Evolutionary conservation across 2,888 invertebrate species (phyloP), one percentile per base, ranked within the genome.

Genomic region (Panzeria rudis): DNA sequence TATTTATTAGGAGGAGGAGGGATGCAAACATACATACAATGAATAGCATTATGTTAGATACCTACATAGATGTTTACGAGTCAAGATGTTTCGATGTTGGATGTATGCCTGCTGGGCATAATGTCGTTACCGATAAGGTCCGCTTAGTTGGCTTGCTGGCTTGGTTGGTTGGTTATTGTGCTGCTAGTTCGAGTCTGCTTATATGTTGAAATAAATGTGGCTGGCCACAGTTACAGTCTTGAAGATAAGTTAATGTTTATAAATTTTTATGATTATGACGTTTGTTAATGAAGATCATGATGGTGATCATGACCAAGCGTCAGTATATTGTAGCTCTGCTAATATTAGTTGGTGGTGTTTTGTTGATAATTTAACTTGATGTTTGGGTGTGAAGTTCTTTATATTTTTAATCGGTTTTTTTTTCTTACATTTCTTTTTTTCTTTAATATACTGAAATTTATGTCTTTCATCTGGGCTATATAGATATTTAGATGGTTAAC

Each of bases 381-480:
- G 84, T 79, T 80, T 86, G 82, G 86, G 86, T 87, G 87, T 87
- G 86, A 87, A 87, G 86, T 87, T 87, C 81, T 86, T 84, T 79
- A 79, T 69, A 76, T 52, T 82, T 87, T 85, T 87, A 86, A 87
- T 86, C 87, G 86, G 77, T 87, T 84, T 68, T 23, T 54, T 72
- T 47, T 54, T n/a, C 5, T 44, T 44, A 1, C 32, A 9, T 44
- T n/a, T 64, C 25, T 44, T 64, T 82, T 23, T 52, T 62, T 56
- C 66, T 75, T 87, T 87, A 86, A 86, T 86, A 87, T 82, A 86
- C 84, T 81, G 86, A 84, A 87, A 87, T 87, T 87, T 86, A 87
- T 87, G 86, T 81, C 84, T 86, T 86, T 71, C 73, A 68, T 61
- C 38, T 69, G 32, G 35, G 8, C 2, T 50, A 6, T 56, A 38